Evolutionary conservation across 92 coral and sea anemone genomes (phyloP).

Genomic region (Paramuricea clavata): DNA sequence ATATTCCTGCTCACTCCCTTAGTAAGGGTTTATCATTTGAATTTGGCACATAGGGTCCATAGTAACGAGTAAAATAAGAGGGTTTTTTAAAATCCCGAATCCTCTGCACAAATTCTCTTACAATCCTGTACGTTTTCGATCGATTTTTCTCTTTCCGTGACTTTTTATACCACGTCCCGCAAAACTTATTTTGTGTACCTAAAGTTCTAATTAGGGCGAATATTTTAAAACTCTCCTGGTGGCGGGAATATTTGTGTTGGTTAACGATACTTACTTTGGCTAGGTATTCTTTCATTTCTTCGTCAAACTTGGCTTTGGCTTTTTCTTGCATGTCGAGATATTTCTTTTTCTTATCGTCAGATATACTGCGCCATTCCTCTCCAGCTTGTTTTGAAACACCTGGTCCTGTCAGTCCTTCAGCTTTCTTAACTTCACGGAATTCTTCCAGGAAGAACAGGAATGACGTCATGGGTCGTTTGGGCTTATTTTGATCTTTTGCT

Average conservation of each 20-base stretch:
- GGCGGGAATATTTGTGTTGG: too few species aligned
- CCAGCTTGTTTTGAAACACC: slow-evolving; percentile 90
- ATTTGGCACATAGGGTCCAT: too few species aligned
- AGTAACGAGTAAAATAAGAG: too few species aligned
- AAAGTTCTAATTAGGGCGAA: too few species aligned
- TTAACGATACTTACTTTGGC: slow-evolving; percentile 66
- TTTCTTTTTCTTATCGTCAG: slow-evolving; percentile 75
- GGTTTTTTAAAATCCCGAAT: background rate
- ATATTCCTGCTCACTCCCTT: background rate
- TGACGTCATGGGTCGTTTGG: slow-evolving; percentile 90
- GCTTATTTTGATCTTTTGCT: slow-evolving; percentile 80
- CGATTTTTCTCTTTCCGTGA: too few species aligned
- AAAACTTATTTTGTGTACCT: too few species aligned
- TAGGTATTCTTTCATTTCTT: slow-evolving; percentile 77
- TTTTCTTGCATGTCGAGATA: slow-evolving; percentile 73
- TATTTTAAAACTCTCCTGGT: too few species aligned
- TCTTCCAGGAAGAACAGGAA: slow-evolving; percentile 88
- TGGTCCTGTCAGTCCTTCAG: slow-evolving; percentile 61
- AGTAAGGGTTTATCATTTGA: too few species aligned
- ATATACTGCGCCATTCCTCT: slow-evolving; percentile 90
- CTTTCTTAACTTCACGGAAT: slow-evolving; percentile 79
- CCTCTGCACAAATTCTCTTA: too few species aligned
- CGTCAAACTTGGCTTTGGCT: slow-evolving; percentile 78
- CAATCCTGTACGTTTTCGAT: too few species aligned
- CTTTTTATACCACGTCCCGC: too few species aligned